These are phyloP conservation scores for Phengaris arion DNA, from an alignment of 2,888 invertebrate species.

Conservation along the genomic window DNA sequence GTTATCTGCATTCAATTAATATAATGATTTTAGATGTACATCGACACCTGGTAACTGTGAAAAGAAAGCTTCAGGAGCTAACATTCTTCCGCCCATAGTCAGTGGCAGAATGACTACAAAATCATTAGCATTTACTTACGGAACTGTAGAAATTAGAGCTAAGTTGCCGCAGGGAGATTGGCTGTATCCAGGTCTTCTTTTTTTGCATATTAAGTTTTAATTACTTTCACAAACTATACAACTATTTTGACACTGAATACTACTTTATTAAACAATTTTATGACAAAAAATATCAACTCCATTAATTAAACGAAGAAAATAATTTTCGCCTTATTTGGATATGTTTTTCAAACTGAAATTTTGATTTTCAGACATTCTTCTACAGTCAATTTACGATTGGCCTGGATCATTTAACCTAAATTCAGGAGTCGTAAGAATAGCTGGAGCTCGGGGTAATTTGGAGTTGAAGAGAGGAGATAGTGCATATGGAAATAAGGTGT, in stretches of 20 bases:
- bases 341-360: background rate
- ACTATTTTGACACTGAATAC: too few species aligned
- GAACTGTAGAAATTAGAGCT: slow-evolving; percentile 83
- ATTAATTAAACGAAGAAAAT: too few species aligned
- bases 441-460: background rate
- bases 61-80: slow-evolving; percentile 62
- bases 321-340: background rate
- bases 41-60: slow-evolving; percentile 50
- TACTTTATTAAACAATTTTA: too few species aligned
- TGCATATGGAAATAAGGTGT: background rate
- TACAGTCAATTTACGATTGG: background rate
- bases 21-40: slow-evolving; percentile 36
- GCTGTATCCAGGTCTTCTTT: slow-evolving; percentile 69
- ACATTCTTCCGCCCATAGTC: slow-evolving; percentile 83
- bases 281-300: too few species aligned
- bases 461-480: background rate
- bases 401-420: background rate
- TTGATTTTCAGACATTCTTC: slow-evolving; percentile 19
- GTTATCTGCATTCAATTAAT: too few species aligned
- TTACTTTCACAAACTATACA: too few species aligned
- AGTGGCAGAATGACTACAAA: slow-evolving; percentile 82
- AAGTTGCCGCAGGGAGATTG: slow-evolving; percentile 87
- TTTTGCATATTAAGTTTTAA: too few species aligned
- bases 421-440: background rate
- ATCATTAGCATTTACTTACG: slow-evolving; percentile 83